Evolutionary conservation across 2,888 invertebrate genomes (phyloP).

Genomic region (Polia nebulosa): DNA sequence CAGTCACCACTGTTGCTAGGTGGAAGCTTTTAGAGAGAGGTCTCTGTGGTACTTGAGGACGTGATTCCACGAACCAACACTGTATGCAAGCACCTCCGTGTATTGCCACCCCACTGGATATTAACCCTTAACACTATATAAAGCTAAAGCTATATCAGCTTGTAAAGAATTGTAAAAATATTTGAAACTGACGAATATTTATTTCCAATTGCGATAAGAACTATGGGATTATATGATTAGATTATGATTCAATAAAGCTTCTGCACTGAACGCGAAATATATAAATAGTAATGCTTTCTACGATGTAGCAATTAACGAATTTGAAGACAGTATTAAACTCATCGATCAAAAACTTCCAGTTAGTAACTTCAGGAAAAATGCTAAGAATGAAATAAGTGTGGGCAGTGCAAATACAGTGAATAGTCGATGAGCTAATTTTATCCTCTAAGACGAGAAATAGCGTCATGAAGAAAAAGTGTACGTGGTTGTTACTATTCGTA

Average conservation of each 20-base stretch:
- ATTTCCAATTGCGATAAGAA: not conserved
- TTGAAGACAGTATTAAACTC: not conserved
- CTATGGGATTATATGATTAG: too few species aligned
- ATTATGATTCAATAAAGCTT: not conserved
- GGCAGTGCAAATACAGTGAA: conserved; percentile 13
- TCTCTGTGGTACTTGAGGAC: conserved; percentile 11
- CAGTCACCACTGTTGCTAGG: not conserved
- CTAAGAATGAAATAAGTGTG: conserved; percentile 6
- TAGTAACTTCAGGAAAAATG: not conserved
- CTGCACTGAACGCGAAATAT: not conserved
- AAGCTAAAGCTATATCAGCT: not conserved
- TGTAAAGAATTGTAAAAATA: not conserved
- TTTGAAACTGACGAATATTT: not conserved
- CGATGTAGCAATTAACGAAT: not conserved
- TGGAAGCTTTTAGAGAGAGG: conserved; percentile 25
- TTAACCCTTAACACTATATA: conserved; percentile 1
- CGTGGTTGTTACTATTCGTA: not conserved
- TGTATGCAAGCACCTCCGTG: not conserved
- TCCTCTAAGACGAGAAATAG: not conserved
- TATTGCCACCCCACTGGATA: not conserved
- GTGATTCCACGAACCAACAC: conserved; percentile 5
- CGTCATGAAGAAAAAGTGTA: conserved; percentile 6
- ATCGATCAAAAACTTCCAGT: conserved; percentile 17
- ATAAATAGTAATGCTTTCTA: not conserved
- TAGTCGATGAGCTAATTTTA: conserved; percentile 31